Evolutionary conservation across 1,140 invertebrate genomes (phyloP).

Genomic region (Drosophila willistoni): DNA sequence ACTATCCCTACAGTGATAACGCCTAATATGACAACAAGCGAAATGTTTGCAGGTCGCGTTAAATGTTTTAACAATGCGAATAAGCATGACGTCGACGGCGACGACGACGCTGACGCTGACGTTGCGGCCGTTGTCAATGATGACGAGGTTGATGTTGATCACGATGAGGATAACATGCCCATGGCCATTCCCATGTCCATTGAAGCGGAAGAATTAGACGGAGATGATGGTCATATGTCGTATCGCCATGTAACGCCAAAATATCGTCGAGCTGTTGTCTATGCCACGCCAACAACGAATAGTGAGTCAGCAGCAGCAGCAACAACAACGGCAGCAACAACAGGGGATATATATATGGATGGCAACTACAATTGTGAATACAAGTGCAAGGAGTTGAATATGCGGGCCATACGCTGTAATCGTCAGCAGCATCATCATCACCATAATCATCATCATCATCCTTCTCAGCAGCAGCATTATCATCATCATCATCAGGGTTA

Average conservation of each 20-base stretch:
- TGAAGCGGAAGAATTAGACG: slow-evolving; percentile 35
- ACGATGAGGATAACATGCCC: slow-evolving; percentile 17
- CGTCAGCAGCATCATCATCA: slow-evolving; percentile 60
- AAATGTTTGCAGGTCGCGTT: slow-evolving; percentile 82
- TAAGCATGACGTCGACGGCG: slow-evolving; percentile 23
- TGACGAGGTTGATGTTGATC: slow-evolving; percentile 40
- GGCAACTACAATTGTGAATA: slow-evolving; percentile 75
- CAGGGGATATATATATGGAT: slow-evolving; percentile 55
- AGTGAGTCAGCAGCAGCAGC: slow-evolving; percentile 38
- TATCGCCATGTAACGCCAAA: slow-evolving; percentile 57
- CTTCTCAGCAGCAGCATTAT: slow-evolving; percentile 45
- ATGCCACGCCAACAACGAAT: slow-evolving; percentile 46
- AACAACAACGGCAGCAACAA: neutral
- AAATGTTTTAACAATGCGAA: slow-evolving; percentile 70
- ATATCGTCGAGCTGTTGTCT: slow-evolving; percentile 62
- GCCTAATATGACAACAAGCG: slow-evolving; percentile 79
- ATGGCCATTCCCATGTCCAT: slow-evolving; percentile 33
- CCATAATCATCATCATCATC: slow-evolving; percentile 39
- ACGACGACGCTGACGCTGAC: neutral
- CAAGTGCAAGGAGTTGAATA: slow-evolving; percentile 75
- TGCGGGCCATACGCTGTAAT: slow-evolving; percentile 78
- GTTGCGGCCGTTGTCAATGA: slow-evolving; percentile 26
- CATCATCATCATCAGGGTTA: slow-evolving; percentile 41
- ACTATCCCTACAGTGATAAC: slow-evolving; percentile 69
- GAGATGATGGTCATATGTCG: slow-evolving; percentile 9